phyloP scores from a whole-genome alignment of 2,113 vertebrate species.

The Plectropomus leopardus region DNA sequence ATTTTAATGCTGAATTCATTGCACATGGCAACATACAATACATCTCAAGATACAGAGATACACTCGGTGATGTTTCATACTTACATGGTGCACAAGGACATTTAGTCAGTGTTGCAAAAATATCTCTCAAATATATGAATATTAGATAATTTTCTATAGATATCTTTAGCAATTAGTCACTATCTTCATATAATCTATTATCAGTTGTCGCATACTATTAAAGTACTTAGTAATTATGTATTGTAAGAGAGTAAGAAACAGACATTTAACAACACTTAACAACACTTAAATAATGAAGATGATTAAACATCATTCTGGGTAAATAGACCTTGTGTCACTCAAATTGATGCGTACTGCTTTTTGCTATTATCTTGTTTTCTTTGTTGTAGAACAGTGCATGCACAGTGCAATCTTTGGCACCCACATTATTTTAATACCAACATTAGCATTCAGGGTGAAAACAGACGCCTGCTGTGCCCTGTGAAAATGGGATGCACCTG shows the following conservation, averaged over 20 bases:
- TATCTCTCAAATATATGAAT: not conserved
- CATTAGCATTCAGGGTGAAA: conserved; percentile 71
- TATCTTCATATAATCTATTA: not conserved
- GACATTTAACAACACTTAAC: too few relatives aligned
- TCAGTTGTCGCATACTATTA: not conserved
- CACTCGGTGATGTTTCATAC: conserved; percentile 13
- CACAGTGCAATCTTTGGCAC: conserved; percentile 25
- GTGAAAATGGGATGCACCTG: conserved; percentile 57
- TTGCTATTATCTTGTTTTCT: not conserved
- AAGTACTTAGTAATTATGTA: not conserved
- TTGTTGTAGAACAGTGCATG: conserved; percentile 27
- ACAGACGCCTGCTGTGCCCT: conserved; percentile 67
- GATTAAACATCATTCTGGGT: not conserved
- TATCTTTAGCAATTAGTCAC: conserved; percentile 6
- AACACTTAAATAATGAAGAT: not conserved
- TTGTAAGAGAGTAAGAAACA: not conserved
- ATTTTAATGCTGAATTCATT: conserved; percentile 40
- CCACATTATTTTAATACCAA: conserved; percentile 43
- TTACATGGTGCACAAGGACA: not conserved
- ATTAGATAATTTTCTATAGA: not conserved
- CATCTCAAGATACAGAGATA: not conserved
- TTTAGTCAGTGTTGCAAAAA: conserved; percentile 3
- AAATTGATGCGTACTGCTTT: not conserved
- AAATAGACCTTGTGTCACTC: not conserved
- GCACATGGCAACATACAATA: not conserved